phyloP scores from a whole-genome alignment of 2,888 invertebrate species.

The Nemurella pictetii region DNA sequence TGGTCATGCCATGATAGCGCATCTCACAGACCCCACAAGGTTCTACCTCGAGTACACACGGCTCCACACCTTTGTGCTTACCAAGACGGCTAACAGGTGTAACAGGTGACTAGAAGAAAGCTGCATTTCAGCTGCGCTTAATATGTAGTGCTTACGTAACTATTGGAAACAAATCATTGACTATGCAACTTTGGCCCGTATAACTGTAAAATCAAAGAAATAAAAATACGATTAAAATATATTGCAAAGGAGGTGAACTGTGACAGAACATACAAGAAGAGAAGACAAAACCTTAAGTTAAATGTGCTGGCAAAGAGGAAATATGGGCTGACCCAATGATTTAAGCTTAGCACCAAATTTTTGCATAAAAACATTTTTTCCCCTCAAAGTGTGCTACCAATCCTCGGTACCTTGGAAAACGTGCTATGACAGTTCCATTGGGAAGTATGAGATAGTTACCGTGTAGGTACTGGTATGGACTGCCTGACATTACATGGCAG shows the following conservation, averaged over 20 bases:
- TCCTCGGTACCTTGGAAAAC: no score
- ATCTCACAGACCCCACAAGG: background rate
- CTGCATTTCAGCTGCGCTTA: slow-evolving; percentile 11
- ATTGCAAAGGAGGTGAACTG: slow-evolving; percentile 44
- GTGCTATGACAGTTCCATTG: no score
- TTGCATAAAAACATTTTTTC: no score
- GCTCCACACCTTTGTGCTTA: slow-evolving; percentile 9
- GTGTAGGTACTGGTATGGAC: no score
- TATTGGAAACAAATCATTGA: slow-evolving; percentile 88
- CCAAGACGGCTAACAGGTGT: slow-evolving; percentile 25
- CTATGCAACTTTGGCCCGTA: slow-evolving; percentile 88
- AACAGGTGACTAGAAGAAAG: slow-evolving; percentile 28
- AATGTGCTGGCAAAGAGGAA: background rate
- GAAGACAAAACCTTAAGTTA: background rate
- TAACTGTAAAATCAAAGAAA: slow-evolving; percentile 70
- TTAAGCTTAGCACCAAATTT: no score
- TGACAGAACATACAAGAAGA: slow-evolving; percentile 27
- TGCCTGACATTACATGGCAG: no score
- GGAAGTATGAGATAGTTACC: background rate
- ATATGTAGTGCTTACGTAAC: slow-evolving; percentile 44
- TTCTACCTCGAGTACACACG: background rate
- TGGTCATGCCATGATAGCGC: background rate
- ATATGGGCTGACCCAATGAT: no score
- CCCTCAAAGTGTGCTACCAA: no score
- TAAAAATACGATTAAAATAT: slow-evolving; percentile 54